Evolutionary conservation across 2,797 vertebrate genomes (phyloP).

Genomic region (Onychomys arenicola): DNA sequence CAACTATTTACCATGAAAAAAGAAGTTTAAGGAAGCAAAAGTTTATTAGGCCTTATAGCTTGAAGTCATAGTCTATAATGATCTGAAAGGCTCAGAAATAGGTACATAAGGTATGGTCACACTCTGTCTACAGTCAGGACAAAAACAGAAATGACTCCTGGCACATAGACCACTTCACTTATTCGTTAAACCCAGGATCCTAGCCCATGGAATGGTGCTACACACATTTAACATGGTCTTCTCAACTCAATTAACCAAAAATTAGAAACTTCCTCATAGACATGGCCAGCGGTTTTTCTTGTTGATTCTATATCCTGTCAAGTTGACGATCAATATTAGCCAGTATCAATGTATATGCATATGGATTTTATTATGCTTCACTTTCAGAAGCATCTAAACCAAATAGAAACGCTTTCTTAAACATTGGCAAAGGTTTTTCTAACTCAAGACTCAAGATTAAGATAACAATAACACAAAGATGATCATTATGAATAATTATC

Average conservation of each 20-base stretch:
- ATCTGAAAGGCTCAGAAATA: background rate
- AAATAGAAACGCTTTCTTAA: slow-evolving; percentile 31
- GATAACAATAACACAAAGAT: background rate
- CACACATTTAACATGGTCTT: background rate
- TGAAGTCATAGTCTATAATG: background rate
- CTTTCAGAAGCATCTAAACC: background rate
- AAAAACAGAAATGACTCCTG: background rate
- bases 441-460: slow-evolving; percentile 45
- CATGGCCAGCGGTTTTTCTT: background rate
- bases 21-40: background rate
- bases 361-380: background rate
- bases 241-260: background rate
- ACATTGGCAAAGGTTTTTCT: slow-evolving; percentile 15
- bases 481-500: slow-evolving; percentile 31
- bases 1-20: too few species aligned
- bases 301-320: background rate
- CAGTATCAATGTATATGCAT: background rate
- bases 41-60: background rate
- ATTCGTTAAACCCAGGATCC: background rate
- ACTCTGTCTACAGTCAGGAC: background rate
- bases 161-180: background rate
- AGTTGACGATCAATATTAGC: background rate
- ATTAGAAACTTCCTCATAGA: background rate
- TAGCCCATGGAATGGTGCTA: background rate
- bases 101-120: background rate